phyloP scores from a whole-genome alignment of 30 jellyfish, hydroid and myxozoan species.

The Cassiopea xamachana region DNA sequence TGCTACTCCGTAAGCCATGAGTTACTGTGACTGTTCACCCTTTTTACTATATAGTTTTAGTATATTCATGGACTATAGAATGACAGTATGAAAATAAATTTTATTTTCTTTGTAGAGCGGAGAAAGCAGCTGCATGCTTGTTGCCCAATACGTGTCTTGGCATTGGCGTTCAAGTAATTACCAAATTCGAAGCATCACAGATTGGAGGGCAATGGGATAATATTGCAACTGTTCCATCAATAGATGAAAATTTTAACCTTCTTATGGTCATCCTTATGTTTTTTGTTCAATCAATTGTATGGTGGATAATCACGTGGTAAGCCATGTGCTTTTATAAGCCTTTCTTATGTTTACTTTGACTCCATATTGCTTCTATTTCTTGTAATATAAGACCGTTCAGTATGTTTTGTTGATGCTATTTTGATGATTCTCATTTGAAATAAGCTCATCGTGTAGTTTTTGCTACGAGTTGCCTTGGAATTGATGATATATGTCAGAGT shows the following conservation, averaged over 20 bases:
- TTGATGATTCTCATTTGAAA: too few relatives aligned
- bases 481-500: too few relatives aligned
- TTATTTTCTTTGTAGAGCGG: constrained; percentile 30
- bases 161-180: constrained; percentile 69
- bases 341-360: not conserved
- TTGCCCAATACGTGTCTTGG: constrained; percentile 95
- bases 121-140: constrained; percentile 82
- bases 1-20: too few relatives aligned
- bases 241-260: constrained; percentile 85
- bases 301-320: constrained; percentile 85
- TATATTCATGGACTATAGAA: too few relatives aligned
- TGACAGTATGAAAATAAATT: too few relatives aligned
- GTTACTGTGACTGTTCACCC: too few relatives aligned
- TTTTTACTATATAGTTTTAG: too few relatives aligned
- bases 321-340: not conserved
- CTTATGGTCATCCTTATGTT: constrained; percentile 69
- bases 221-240: constrained; percentile 41
- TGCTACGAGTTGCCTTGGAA: too few relatives aligned
- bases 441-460: too few relatives aligned
- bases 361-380: not conserved
- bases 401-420: too few relatives aligned
- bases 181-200: constrained; percentile 63
- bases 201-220: constrained; percentile 78
- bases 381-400: too few relatives aligned
- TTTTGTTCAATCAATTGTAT: constrained; percentile 71